Percentiles rank a stretch among this genome's conserved stretches.
Conservation (phyloP, 2,797 vertebrate genomes). For the Peromyscus attwateri region DNA sequence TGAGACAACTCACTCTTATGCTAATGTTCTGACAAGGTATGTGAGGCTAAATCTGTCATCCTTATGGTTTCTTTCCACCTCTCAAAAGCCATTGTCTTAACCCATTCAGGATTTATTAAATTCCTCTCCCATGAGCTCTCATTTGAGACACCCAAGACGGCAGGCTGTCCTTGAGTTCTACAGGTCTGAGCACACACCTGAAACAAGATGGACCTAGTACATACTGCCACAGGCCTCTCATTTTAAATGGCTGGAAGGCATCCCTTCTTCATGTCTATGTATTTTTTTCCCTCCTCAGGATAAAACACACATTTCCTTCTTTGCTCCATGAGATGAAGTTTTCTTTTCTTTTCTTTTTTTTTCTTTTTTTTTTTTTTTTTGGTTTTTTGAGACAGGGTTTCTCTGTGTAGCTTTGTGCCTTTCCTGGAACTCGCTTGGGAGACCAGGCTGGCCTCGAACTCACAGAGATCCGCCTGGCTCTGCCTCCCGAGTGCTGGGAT, state of each 20-base stretch:
- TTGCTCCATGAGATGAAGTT: not conserved
- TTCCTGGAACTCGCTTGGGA: too few relatives aligned
- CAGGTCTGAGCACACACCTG: fast-evolving
- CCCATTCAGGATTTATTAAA: not conserved
- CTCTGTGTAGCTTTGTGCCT: too few relatives aligned
- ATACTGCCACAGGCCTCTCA: not conserved
- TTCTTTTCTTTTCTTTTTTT: too few relatives aligned
- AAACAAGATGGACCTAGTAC: fast-evolving
- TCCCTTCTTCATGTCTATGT: not conserved
- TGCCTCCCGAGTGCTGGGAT: too few relatives aligned
- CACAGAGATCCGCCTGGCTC: too few relatives aligned
- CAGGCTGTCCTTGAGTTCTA: fast-evolving
- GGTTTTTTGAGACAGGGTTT: too few relatives aligned
- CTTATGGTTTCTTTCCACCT: not conserved
- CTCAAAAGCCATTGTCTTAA: not conserved
- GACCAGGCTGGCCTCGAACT: too few relatives aligned
- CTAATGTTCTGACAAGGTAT: not conserved
- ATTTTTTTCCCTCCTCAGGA: not conserved
- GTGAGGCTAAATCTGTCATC: not conserved
- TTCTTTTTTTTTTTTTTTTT: too few relatives aligned
- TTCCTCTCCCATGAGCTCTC: not conserved
- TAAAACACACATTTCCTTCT: not conserved
- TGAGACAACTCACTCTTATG: not conserved
- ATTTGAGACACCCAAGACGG: not conserved
- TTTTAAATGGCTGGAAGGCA: not conserved